phyloP scores from a whole-genome alignment of 2,888 invertebrate species.

The Heliconius aoede region DNA sequence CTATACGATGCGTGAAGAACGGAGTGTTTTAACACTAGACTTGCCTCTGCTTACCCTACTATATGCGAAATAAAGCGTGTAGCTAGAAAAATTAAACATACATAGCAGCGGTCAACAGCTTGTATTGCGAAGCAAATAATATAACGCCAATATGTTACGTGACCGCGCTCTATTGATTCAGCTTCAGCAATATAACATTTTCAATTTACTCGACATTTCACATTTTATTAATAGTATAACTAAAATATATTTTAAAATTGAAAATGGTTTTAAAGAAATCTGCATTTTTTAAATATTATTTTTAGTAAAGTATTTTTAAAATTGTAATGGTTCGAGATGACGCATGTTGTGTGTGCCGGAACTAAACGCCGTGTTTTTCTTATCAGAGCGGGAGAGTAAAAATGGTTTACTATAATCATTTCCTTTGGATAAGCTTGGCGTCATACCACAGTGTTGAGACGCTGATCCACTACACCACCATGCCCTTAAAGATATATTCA shows the following conservation, averaged over 20 bases:
- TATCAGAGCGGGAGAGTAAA: neutral
- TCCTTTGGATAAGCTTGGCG: too few species aligned
- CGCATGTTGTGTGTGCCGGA: neutral
- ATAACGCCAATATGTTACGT: constrained; percentile 25
- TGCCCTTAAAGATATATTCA: neutral
- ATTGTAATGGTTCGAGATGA: neutral
- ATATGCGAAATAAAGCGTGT: neutral
- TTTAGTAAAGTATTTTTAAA: neutral
- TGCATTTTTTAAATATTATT: neutral
- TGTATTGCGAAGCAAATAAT: neutral
- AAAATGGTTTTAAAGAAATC: neutral
- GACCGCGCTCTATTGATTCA: constrained; percentile 25
- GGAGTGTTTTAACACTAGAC: neutral
- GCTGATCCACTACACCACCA: neutral
- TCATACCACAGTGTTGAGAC: too few species aligned
- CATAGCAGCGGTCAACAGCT: neutral
- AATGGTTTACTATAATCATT: neutral
- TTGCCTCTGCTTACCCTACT: neutral
- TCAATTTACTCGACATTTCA: constrained; percentile 22
- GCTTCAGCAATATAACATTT: constrained; percentile 20
- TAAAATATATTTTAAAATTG: constrained; percentile 15
- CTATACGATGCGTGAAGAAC: neutral
- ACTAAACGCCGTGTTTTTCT: neutral
- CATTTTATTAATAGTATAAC: constrained; percentile 17
- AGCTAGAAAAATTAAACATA: neutral